Percentiles rank a stretch among this genome's conserved stretches.
Conservation (phyloP, 2,113 vertebrate species). For the Collichthys lucidus region DNA sequence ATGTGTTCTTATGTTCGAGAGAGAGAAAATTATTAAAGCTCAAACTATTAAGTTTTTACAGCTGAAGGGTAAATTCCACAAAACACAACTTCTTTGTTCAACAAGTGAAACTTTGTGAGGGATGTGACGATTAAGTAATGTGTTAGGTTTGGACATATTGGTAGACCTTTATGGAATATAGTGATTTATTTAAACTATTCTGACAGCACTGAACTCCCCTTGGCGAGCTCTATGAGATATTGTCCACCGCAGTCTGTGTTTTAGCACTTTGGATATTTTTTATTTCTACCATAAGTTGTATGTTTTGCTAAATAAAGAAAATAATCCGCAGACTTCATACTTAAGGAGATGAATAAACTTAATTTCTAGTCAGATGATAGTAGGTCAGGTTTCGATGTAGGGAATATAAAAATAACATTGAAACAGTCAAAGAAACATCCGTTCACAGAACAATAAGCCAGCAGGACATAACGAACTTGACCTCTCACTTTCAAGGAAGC, state of each 20-base stretch:
- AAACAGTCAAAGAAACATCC: neutral
- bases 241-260: neutral
- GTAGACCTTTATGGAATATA: neutral
- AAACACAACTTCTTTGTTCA: too few species aligned
- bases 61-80: too few species aligned
- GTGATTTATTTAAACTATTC: neutral
- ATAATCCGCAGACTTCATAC: neutral
- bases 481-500: neutral
- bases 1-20: too few species aligned
- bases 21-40: too few species aligned
- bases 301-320: neutral
- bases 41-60: too few species aligned
- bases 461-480: neutral
- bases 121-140: too few species aligned
- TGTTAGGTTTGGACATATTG: neutral
- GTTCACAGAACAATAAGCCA: neutral
- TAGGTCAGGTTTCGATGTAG: neutral
- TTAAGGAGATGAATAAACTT: neutral
- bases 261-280: conserved; percentile 2
- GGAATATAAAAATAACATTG: neutral
- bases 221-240: neutral
- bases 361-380: neutral
- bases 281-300: neutral
- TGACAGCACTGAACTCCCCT: neutral
- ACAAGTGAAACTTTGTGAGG: too few species aligned